These are phyloP conservation scores for Pyrrhosoma nymphula DNA, from an alignment of 2,888 invertebrate genomes.

Conservation along the genomic window DNA sequence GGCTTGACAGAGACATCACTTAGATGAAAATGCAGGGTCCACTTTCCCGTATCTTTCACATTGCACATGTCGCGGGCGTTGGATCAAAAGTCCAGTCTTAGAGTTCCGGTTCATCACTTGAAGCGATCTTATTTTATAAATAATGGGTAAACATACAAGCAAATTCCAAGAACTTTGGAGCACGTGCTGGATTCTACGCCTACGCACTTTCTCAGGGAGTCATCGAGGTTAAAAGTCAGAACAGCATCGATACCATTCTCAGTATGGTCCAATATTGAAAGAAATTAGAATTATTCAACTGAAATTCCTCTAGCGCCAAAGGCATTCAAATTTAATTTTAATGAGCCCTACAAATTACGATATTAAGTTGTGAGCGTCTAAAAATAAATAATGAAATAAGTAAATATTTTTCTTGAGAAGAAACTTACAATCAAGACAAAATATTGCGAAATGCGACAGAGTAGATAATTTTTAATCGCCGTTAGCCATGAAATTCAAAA, in stretches of 20 bases:
- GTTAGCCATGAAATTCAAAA: too few species aligned
- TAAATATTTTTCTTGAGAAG: too few species aligned
- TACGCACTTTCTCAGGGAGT: background rate
- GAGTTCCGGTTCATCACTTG: background rate
- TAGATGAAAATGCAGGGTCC: background rate
- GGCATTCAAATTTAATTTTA: too few species aligned
- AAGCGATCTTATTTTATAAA: background rate
- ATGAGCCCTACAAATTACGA: too few species aligned
- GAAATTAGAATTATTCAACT: too few species aligned
- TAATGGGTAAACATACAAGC: background rate
- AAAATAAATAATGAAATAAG: too few species aligned
- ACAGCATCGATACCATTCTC: background rate
- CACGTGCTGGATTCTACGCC: background rate
- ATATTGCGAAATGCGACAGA: too few species aligned
- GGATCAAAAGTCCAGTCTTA: background rate
- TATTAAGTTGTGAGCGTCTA: too few species aligned
- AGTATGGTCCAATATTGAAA: too few species aligned
- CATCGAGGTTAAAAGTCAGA: background rate
- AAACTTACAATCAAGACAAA: too few species aligned
- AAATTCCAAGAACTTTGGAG: background rate
- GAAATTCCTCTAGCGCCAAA: too few species aligned
- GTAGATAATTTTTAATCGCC: too few species aligned
- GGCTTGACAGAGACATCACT: background rate
- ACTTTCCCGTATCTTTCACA: background rate
- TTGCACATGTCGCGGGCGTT: background rate